These are phyloP conservation scores for Atta texana DNA, from an alignment of 1,140 invertebrate species.

Conservation along the genomic window DNA sequence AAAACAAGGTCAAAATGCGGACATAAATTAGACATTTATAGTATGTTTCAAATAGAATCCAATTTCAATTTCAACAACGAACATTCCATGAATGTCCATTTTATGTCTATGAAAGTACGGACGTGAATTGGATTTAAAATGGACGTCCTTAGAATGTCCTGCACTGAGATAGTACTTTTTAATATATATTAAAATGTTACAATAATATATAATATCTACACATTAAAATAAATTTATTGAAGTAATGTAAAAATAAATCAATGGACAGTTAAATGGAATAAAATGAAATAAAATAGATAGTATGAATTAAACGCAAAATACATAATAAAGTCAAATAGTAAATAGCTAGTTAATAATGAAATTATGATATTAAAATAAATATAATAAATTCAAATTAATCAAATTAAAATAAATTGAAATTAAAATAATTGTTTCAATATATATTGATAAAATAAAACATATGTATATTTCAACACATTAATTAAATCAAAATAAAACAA, in stretches of 20 bases:
- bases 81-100: too few relatives aligned
- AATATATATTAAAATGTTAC: too few relatives aligned
- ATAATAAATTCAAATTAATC: slow-evolving; percentile 16
- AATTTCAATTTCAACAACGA: too few relatives aligned
- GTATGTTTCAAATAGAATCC: too few relatives aligned
- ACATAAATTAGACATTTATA: too few relatives aligned
- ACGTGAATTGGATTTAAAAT: too few relatives aligned
- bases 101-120: too few relatives aligned
- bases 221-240: background rate
- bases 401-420: slow-evolving; percentile 29
- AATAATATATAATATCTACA: too few relatives aligned
- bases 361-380: background rate
- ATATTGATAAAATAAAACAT: background rate
- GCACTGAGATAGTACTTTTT: too few relatives aligned
- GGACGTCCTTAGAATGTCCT: too few relatives aligned
- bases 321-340: background rate
- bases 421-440: slow-evolving; percentile 12
- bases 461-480: background rate
- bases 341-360: slow-evolving; percentile 18
- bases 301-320: background rate
- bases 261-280: background rate
- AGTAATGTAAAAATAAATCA: background rate
- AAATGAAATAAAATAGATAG: background rate
- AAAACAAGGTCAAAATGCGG: too few relatives aligned
- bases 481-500: slow-evolving; percentile 33